Base-by-base conservation (phyloP, 2,888 invertebrate genomes). In the Mesopsocus fuscifrons region DNA sequence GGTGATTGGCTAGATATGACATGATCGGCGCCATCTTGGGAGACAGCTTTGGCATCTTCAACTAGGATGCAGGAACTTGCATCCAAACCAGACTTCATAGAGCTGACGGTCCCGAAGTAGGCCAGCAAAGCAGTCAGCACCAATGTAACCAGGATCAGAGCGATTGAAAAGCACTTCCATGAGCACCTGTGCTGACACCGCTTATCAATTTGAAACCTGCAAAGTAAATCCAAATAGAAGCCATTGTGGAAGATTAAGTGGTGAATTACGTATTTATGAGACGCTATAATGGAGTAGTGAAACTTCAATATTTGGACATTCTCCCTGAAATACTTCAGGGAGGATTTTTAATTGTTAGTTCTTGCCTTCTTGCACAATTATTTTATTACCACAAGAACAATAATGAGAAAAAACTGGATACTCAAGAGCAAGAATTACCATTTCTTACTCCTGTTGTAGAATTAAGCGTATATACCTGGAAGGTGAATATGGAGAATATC, bases 101-200 rank as follows among this genome's bases (percentile, higher is more conserved):
- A 84, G 69, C 80, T 84, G 67, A 84, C 78, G 62, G 83, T 84
- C 70, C 87, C 88, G 67, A 92, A 88, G 68, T 91, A 92, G 55
- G 87, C 84, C 62, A 91, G 74, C 77, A 89, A 88, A 53, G 89
- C 89, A 56, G 85, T 79, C 58, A 92, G 73, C 56, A 83, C 80
- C 59, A 91, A 83, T 59, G 83, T 78, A 56, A 92, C 71, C 60
- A 91, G 73, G 63, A 92, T 87, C 66, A 92, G 79, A 56, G 83
- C 78, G 63, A 94, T 85, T 63, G 88, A 87, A 62, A 87, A 79
- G 65, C 91, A 92, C 67, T 89, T 88, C 94, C 94, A 94, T 60
- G 89, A 85, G 71, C 92, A 92, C 54, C 87, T 74, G 63, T 85
- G 85, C 63, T 83, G 84, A 68, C 85, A 88, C 54, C 85, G 76